Percentiles rank a stretch among this genome's conserved stretches.
Evolutionary conservation across 2,797 vertebrate genomes (phyloP).

Genomic region (Hyperoplus immaculatus): DNA sequence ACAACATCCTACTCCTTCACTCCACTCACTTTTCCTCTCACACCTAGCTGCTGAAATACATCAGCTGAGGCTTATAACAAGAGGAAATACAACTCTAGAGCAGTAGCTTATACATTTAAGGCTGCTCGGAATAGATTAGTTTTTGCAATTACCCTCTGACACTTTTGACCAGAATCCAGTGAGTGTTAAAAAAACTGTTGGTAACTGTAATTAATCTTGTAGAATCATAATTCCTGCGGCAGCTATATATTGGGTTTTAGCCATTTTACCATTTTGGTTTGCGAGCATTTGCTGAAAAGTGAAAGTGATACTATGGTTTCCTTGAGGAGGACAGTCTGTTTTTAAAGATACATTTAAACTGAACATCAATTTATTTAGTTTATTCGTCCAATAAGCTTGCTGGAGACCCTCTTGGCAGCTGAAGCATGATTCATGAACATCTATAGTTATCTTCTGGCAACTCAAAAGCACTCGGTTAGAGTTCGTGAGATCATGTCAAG

Average conservation of each 20-base stretch:
- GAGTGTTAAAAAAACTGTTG: no score
- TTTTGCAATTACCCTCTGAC: neutral
- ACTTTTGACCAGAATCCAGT: no score
- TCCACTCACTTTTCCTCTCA: slow-evolving; percentile 42
- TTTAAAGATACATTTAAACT: neutral
- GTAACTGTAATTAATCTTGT: no score
- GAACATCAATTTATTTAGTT: neutral
- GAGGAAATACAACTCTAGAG: neutral
- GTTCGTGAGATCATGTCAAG: neutral
- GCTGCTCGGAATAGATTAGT: neutral
- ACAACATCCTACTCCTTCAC: slow-evolving; percentile 57
- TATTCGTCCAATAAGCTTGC: neutral
- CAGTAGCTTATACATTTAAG: neutral
- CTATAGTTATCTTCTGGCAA: neutral
- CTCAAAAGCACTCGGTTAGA: neutral
- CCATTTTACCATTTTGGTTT: no score
- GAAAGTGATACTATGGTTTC: neutral
- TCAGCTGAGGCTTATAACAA: slow-evolving; percentile 4
- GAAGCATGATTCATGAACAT: neutral
- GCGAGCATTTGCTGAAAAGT: neutral
- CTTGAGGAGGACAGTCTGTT: neutral
- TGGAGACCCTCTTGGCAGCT: neutral
- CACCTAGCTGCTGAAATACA: slow-evolving; percentile 8
- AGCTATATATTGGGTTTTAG: neutral
- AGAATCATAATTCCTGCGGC: neutral